Evolutionary conservation across 2,888 invertebrate species (phyloP).

Genomic region (Pseudococcus jackbeardsleyi): DNA sequence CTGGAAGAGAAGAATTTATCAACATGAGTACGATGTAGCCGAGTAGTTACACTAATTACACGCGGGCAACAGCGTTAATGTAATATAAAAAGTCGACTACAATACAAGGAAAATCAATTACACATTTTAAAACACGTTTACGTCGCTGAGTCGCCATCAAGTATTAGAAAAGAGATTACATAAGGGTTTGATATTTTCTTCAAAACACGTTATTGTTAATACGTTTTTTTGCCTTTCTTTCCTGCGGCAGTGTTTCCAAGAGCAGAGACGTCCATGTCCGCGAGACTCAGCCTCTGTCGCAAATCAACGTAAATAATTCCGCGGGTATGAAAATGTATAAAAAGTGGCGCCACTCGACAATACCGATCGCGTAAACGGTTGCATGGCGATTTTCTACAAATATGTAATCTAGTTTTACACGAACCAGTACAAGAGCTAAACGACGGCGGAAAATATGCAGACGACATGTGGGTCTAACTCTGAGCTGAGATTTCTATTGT

Average conservation of each 20-base stretch:
- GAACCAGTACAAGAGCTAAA: neutral
- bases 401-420: constrained; percentile 12
- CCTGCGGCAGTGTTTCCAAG: neutral
- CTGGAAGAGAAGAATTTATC: neutral
- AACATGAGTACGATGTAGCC: neutral
- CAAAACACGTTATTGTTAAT: neutral
- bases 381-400: constrained; percentile 17
- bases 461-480: neutral
- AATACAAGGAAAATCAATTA: constrained; percentile 43
- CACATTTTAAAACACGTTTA: constrained; percentile 43
- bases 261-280: neutral
- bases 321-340: neutral
- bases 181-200: neutral
- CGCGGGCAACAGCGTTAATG: neutral
- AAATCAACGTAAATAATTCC: neutral
- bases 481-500: neutral
- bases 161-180: neutral
- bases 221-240: neutral
- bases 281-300: neutral
- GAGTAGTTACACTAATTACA: neutral
- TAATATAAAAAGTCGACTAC: constrained; percentile 40
- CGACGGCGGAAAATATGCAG: constrained; percentile 16
- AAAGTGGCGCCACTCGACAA: neutral
- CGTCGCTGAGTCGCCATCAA: neutral
- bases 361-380: constrained; percentile 12